Evolutionary conservation across 2,113 vertebrate species (phyloP), one percentile per base, ranked within the genome.

Genomic region (Colossoma macropomum): DNA sequence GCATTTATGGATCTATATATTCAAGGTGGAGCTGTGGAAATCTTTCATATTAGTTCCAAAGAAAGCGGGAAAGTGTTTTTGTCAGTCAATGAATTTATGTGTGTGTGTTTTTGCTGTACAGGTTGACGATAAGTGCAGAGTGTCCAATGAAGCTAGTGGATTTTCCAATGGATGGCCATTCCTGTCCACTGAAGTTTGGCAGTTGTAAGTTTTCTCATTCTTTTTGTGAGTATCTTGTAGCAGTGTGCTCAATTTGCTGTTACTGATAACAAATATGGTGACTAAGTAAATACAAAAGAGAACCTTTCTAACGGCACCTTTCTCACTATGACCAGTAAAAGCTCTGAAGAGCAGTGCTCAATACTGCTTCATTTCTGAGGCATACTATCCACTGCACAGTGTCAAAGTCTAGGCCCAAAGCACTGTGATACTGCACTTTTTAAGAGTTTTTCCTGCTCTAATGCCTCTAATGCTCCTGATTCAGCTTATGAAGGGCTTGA

Each of bases 161-260:
- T 94, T 99, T 99, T 89, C 98, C 98, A 69, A 99, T 99, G 98
- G 98, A 99, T 88, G 97, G 96, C 85, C 98, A 99, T 82, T 96
- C 97, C 56, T 99, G 98, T 83, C 98, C 98, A 79, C 95, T 99
- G 87, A 99, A 98, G 93, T 99, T 99, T 94, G 98, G 98, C 91
- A 99, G 98, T 94, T 99, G 98, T 99, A 95, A 98, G 97, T 96
- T 70, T 71, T 30, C 25, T 50, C 11, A 19, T 48, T 59, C n/a
- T 69, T 17, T 66, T 41, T 71, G 23, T 41, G 10, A 45, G 1
- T 10, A 28, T 32, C 56, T 81, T 74, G 79, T 13, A 52, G 56
- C 25, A 66, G 41, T 34, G 48, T 11, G 41, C 27, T 19, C 50
- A 16, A 17, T 30, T 45, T 8, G 8, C 2, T 74, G 70, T 75